These are phyloP conservation scores for Noctua janthina DNA, from an alignment of 2,888 invertebrate genomes.

Conservation along the genomic window DNA sequence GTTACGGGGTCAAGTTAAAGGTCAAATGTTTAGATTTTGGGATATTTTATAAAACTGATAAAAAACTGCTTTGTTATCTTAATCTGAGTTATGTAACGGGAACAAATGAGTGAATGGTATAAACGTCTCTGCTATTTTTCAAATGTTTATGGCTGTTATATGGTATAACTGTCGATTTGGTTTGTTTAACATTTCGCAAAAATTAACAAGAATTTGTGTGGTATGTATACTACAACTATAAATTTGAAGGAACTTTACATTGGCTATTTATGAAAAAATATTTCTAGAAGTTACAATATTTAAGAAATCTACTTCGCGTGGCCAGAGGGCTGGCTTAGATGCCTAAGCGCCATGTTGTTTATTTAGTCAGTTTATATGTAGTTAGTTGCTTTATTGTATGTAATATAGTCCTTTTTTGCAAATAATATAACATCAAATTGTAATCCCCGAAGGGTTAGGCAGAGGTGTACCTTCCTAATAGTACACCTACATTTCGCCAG, in stretches of 20 bases:
- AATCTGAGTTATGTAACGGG: neutral
- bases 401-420: no score
- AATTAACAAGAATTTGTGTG: no score
- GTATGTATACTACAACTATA: neutral
- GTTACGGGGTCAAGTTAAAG: conserved; percentile 24
- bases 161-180: no score
- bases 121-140: neutral
- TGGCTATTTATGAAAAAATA: neutral
- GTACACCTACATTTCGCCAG: no score
- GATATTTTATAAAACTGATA: neutral
- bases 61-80: neutral
- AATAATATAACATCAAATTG: no score
- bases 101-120: neutral
- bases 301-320: no score
- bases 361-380: no score
- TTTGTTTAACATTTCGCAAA: no score
- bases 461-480: no score
- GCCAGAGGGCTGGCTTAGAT: no score
- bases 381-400: no score
- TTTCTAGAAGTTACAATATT: neutral
- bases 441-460: no score
- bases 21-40: neutral
- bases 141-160: neutral
- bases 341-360: neutral
- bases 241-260: neutral